Evolutionary conservation across 2,888 invertebrate species (phyloP).

Genomic region (Galeopsomyia nigrocyanea): DNA sequence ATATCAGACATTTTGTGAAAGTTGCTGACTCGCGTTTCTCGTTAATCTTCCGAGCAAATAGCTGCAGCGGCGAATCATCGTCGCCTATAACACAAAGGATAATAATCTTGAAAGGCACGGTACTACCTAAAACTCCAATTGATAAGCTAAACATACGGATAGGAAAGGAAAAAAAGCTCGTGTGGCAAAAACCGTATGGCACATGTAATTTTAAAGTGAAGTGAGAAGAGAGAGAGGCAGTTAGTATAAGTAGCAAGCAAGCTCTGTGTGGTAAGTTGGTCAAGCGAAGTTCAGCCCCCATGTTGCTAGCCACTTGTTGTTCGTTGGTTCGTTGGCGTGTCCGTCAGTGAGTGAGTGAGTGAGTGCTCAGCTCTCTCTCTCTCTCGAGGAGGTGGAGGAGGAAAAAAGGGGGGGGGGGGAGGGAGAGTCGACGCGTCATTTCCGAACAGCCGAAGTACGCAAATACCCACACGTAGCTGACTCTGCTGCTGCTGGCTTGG

Average conservation of each 20-base stretch:
- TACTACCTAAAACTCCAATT: not conserved
- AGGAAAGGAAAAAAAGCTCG: too few relatives aligned
- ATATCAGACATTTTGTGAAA: constrained; percentile 9
- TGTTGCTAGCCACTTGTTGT: not conserved
- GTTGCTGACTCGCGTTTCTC: not conserved
- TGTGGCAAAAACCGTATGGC: too few relatives aligned
- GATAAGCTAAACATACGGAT: too few relatives aligned
- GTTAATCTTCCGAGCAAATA: not conserved
- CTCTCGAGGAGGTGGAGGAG: not conserved
- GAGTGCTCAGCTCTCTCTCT: not conserved
- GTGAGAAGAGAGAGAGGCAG: too few relatives aligned
- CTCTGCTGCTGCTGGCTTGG: not conserved
- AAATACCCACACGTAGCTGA: not conserved
- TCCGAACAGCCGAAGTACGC: not conserved
- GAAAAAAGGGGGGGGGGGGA: constrained; percentile 2
- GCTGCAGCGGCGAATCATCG: not conserved
- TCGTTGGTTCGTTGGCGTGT: not conserved
- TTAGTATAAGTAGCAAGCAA: too few relatives aligned
- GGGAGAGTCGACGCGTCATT: constrained; percentile 6
- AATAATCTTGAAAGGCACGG: too few relatives aligned
- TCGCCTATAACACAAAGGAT: not conserved
- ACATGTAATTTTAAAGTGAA: too few relatives aligned
- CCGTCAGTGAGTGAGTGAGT: too few relatives aligned
- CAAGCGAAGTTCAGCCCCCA: not conserved
- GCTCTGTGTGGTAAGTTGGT: too few relatives aligned